Percentiles rank a stretch among this genome's conserved stretches.
These are phyloP conservation scores for Cordilura impudica DNA, from an alignment of 2,888 invertebrate species.

Conservation along the genomic window DNA sequence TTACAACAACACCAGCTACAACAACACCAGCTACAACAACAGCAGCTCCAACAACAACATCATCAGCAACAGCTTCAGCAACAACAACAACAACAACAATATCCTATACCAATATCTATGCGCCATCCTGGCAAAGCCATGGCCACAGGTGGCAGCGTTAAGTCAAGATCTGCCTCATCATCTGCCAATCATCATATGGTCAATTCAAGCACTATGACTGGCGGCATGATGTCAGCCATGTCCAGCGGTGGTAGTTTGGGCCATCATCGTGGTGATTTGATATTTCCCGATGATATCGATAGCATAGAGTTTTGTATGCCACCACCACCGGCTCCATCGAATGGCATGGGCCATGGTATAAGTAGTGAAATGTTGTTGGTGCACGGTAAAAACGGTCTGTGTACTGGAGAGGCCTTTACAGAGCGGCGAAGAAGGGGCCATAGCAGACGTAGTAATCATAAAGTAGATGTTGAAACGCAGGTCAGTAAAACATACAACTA, in stretches of 20 bases:
- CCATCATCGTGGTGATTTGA: slow-evolving; percentile 73
- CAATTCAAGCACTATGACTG: slow-evolving; percentile 66
- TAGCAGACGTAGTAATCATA: slow-evolving; percentile 76
- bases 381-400: slow-evolving; percentile 65
- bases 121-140: slow-evolving; percentile 67
- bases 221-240: slow-evolving; percentile 66
- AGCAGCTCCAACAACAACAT: slow-evolving; percentile 30
- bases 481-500: slow-evolving; percentile 62
- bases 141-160: slow-evolving; percentile 50
- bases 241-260: slow-evolving; percentile 70
- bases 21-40: slow-evolving; percentile 48
- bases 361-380: slow-evolving; percentile 69
- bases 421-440: slow-evolving; percentile 75
- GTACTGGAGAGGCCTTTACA: slow-evolving; percentile 72
- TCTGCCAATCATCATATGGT: slow-evolving; percentile 65
- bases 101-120: slow-evolving; percentile 68
- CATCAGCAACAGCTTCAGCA: slow-evolving; percentile 61
- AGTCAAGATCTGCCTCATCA: slow-evolving; percentile 56
- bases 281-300: slow-evolving; percentile 76
- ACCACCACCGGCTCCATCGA: slow-evolving; percentile 69
- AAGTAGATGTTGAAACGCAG: slow-evolving; percentile 77
- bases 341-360: slow-evolving; percentile 67
- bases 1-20: slow-evolving; percentile 37
- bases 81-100: slow-evolving; percentile 62
- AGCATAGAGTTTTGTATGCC: slow-evolving; percentile 77